Base-by-base conservation (phyloP, 2,113 vertebrate genomes). In the Hippopotamus amphibius region DNA sequence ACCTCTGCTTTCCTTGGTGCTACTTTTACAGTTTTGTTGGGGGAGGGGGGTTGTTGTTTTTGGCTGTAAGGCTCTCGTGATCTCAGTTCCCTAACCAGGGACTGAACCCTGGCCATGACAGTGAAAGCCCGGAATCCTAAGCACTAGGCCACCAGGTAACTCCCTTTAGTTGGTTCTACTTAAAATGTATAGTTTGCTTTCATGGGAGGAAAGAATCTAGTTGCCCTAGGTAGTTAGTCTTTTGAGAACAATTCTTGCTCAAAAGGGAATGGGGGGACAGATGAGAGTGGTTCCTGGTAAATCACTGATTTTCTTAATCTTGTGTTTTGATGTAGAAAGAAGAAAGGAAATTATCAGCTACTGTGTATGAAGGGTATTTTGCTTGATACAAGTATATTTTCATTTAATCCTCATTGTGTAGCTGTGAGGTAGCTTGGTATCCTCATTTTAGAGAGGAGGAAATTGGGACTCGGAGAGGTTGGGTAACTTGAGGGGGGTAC, bases 251-350 rank as follows among this genome's bases (percentile, higher is more conserved):
- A 10, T 83, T 81, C 33, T 22, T 96, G 26, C 65, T 88, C 26
- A 59, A 7, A 63, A 37, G 76, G 37, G 65, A 83, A 94, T 37
- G 14, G 24, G 4, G 13, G 5, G 17, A 11, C 13, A 26, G 30
- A 15, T 26, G 22, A 65, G 33, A 61, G 14, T 80, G 19, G 65
- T 85, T 91, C 53, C 59, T 93, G 48, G 61, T 74, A 90, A 95
- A 77, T 80, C 11, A 28, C 26, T 93, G 59, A 77, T 91, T 95
- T 65, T 13, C 69, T 59, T 80, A 66, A 33, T 88, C 33, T 85
- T 91, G 37, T 74, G n/a, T 93, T 95, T 92, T 94, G 46, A 92
- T 15, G 59, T 83, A 76, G 59, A 93, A 95, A 74, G 46, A 87
- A 94, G 48, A 95, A 88, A 83, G 74, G 53, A 76, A 95, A 76